These are phyloP conservation scores for Podarcis raffonei DNA, from an alignment of 2,113 vertebrate species.

Conservation along the genomic window DNA sequence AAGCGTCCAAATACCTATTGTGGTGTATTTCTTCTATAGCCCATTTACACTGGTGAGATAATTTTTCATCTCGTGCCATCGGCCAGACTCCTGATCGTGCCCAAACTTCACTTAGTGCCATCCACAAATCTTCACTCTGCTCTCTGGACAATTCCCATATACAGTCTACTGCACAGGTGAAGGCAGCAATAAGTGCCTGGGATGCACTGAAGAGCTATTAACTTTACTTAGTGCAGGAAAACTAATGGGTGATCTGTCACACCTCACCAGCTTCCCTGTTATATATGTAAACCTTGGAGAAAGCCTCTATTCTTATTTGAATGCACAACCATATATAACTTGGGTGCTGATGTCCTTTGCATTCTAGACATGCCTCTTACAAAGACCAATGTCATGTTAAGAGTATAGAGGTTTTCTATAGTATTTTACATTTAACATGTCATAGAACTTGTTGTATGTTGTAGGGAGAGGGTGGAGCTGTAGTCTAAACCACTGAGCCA, in stretches of 20 bases:
- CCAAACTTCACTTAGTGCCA: background rate
- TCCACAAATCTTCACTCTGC: background rate
- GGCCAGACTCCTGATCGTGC: background rate
- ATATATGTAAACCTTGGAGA: conserved; percentile 4
- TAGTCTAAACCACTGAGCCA: too few species aligned
- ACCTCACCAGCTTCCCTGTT: background rate
- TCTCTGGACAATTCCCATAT: background rate
- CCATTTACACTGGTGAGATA: too few species aligned
- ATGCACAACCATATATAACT: background rate
- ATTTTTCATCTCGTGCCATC: too few species aligned
- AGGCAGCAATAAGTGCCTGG: background rate
- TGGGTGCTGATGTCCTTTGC: background rate
- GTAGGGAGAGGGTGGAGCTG: too few species aligned
- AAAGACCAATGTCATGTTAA: background rate
- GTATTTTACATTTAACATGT: background rate
- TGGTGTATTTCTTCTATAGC: too few species aligned
- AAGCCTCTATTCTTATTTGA: background rate
- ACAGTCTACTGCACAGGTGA: background rate
- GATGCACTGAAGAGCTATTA: background rate
- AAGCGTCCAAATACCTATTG: too few species aligned
- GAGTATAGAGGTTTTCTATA: background rate
- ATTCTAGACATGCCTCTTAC: background rate
- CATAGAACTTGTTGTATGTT: background rate
- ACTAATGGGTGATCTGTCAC: background rate
- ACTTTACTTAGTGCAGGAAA: background rate